These are phyloP conservation scores for Beroe ovata DNA, from an alignment of 37 sponge, comb jelly and placozoan species.

Conservation along the genomic window DNA sequence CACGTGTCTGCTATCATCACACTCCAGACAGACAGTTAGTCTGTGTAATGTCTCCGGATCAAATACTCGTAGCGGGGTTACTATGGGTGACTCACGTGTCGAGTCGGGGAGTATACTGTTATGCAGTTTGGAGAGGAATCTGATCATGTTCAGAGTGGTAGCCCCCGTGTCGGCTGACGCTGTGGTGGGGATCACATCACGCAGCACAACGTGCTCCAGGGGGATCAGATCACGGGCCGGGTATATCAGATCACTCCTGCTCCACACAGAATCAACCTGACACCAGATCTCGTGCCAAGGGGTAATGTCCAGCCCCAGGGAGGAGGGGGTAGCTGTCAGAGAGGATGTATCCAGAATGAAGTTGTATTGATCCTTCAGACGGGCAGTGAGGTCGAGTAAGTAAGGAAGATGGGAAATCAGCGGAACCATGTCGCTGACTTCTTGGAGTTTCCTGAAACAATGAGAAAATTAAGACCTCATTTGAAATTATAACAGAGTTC, in stretches of 20 bases:
- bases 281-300: slow-evolving; percentile 3
- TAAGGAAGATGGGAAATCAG: neutral
- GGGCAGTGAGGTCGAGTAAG: neutral
- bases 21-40: neutral
- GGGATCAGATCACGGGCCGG: neutral
- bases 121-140: slow-evolving; percentile 1
- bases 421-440: neutral
- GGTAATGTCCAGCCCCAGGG: neutral
- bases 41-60: neutral
- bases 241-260: neutral
- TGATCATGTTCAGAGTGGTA: slow-evolving; percentile 16
- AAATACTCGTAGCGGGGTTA: neutral
- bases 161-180: neutral
- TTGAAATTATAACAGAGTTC: too few relatives aligned
- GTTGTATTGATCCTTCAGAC: neutral
- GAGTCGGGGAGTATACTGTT: neutral
- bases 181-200: neutral
- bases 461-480: neutral
- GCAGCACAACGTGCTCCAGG: neutral
- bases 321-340: neutral
- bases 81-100: neutral
- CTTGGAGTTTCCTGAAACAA: neutral
- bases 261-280: neutral
- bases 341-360: neutral
- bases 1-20: neutral